Conservation (phyloP, 37 sponge, comb jelly and placozoan species). For the Cladorhizidae sp. region DNA sequence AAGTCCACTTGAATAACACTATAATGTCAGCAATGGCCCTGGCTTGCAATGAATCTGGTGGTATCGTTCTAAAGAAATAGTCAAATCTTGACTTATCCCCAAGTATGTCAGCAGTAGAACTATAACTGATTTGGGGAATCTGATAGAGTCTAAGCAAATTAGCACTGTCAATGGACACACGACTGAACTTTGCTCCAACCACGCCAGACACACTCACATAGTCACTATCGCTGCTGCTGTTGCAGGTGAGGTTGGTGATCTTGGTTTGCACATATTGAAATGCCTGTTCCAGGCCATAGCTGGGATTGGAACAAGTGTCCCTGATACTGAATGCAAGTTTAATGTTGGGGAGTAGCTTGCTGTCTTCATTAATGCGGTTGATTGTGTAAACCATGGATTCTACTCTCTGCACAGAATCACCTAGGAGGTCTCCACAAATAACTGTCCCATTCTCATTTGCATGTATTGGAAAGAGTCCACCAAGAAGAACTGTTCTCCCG, state of each 20-base stretch:
- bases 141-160: too few species aligned
- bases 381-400: too few species aligned
- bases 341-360: constrained; percentile 32
- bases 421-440: too few species aligned
- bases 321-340: constrained; percentile 64
- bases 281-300: constrained; percentile 50
- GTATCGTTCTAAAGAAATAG: constrained; percentile 81
- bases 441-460: too few species aligned
- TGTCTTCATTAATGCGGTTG: constrained; percentile 58
- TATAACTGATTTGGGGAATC: constrained; percentile 82
- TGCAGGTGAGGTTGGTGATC: too few species aligned
- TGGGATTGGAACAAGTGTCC: constrained; percentile 64
- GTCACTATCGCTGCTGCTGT: too few species aligned
- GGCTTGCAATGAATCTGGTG: constrained; percentile 80
- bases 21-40: too few species aligned
- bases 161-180: constrained; percentile 62
- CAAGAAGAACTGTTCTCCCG: too few species aligned
- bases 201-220: too few species aligned
- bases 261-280: constrained; percentile 35
- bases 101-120: constrained; percentile 61
- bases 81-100: constrained; percentile 73
- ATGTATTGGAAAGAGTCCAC: too few species aligned
- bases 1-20: too few species aligned
- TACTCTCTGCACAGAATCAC: too few species aligned
- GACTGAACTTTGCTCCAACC: constrained; percentile 65